Base-by-base conservation (phyloP, 2,888 invertebrate genomes). In the Sussaba pulchella region DNA sequence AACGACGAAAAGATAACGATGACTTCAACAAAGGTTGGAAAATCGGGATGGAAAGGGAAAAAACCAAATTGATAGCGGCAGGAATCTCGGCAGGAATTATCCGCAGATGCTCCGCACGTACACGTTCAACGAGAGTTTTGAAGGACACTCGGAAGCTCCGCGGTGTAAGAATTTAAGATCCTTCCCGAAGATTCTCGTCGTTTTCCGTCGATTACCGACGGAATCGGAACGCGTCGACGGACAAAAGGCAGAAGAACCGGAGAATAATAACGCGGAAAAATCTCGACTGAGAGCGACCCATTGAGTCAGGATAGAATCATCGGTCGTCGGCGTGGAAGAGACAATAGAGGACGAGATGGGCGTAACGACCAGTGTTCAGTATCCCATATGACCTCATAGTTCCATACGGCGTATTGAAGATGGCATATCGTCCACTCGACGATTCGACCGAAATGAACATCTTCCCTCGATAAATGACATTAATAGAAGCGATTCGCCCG, bases 71-170 rank as follows among this genome's bases (percentile, higher is more conserved):
- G 1, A 39, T 41, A 12, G 61, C 2, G 21, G 21, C 39, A 61
- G 21, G 41, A 26, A 45, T 63, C 24, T 14, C 41, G 17, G 45
- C 8, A 45, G 31, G 45, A 73, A 41, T 54, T 26, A 24, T 54
- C 21, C 21, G n/a, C 36, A 26, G 52, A 82, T 75, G 71, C 84
- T 79, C 59, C 36, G 80, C 84, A 85, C 84, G 84, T 85, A 80
- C 73, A 63, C 36, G 39, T 78, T 71, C 69, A 72, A 77, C 75
- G 80, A 83, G 83, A 77, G 71, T 81, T 76, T 81, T 78, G 61
- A 63, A 80, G 81, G 78, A 70, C 81, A 63, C 78, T 78, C 43
- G 45, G 39, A 59, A 39, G 39, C 36, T 21, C 26, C 4, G 19
- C 47, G 41, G 41, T 19, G 31, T 10, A 36, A 45, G 17, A 45